Evolutionary conservation across 2,888 invertebrate genomes (phyloP).

Genomic region (Lamellibrachia satsuma): DNA sequence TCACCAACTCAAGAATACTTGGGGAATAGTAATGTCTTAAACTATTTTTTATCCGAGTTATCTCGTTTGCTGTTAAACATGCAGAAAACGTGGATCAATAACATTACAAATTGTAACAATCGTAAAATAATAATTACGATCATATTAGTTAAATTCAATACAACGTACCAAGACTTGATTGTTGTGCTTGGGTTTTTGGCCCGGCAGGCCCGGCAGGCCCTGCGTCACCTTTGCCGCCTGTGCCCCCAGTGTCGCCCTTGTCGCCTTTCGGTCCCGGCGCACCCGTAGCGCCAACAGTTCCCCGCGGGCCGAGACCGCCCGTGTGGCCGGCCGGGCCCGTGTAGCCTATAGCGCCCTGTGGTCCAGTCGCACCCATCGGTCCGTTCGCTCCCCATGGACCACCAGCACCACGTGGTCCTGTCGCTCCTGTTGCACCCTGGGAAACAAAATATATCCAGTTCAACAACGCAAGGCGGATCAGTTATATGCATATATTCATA

Average conservation of each 20-base stretch:
- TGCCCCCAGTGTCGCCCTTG: background rate
- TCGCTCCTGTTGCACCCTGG: background rate
- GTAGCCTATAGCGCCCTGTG: background rate
- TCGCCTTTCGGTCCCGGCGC: background rate
- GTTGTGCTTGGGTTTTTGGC: background rate
- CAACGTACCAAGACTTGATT: background rate
- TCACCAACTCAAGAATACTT: no score
- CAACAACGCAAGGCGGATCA: background rate
- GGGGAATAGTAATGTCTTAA: no score
- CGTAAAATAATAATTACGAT: background rate
- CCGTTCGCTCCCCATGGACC: background rate
- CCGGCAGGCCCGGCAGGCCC: background rate
- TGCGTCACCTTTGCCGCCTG: background rate
- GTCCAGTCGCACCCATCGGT: background rate
- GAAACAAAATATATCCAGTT: background rate
- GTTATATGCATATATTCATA: no score
- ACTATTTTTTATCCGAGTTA: no score
- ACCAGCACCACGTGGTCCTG: background rate
- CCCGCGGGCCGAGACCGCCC: background rate
- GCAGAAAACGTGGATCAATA: no score
- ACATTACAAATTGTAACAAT: no score
- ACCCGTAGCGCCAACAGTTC: background rate
- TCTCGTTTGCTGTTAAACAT: no score
- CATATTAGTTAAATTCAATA: background rate
- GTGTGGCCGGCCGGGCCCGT: background rate